Percentiles rank a stretch among this genome's conserved stretches.
Evolutionary conservation across 2,113 vertebrate species (phyloP).

Genomic region (Meles meles): DNA sequence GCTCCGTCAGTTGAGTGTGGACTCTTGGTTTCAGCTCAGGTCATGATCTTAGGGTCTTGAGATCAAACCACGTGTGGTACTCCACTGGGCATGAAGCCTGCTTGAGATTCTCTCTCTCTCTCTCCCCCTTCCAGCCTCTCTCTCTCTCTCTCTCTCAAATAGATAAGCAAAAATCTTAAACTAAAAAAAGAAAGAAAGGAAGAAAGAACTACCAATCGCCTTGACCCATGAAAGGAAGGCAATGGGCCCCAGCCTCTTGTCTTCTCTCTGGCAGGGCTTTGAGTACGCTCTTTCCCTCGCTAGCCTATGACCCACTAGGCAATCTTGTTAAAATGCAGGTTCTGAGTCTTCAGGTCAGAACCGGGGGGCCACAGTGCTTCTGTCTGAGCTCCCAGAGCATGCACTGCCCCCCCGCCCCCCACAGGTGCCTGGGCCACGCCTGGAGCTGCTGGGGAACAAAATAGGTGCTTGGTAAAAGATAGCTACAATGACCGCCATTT

Average conservation of each 20-base stretch:
- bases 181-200: background rate
- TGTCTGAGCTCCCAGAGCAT: background rate
- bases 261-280: background rate
- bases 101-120: background rate
- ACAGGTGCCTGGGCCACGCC: rapidly evolving
- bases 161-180: background rate
- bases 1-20: background rate
- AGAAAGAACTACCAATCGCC: background rate
- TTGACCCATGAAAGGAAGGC: background rate
- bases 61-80: background rate
- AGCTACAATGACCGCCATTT: rapidly evolving
- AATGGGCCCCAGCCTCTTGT: background rate
- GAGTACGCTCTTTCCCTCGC: no score
- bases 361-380: rapidly evolving
- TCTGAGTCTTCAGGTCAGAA: background rate
- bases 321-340: background rate
- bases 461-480: background rate
- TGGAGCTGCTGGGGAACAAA: rapidly evolving
- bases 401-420: rapidly evolving
- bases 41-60: background rate
- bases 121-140: background rate
- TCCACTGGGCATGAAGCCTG: background rate
- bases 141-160: background rate
- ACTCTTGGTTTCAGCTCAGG: background rate
- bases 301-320: rapidly evolving